These are phyloP conservation scores for Benitochromis conjunctus DNA, from an alignment of 2,113 vertebrate species.

Conservation along the genomic window DNA sequence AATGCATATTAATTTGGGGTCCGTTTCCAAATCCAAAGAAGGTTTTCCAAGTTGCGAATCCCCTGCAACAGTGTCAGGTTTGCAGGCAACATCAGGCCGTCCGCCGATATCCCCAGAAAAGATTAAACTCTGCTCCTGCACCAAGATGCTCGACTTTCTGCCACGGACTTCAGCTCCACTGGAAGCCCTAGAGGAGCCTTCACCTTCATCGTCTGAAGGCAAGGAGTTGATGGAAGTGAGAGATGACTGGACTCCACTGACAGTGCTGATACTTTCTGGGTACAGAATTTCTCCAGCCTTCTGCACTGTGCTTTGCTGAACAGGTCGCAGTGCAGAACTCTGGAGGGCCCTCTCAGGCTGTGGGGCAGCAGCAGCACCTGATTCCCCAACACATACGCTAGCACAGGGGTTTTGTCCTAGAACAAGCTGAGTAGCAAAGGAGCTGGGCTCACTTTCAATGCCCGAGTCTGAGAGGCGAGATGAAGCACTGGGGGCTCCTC, in stretches of 20 bases:
- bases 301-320: constrained; percentile 75
- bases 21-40: constrained; percentile 17
- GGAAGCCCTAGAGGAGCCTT: constrained; percentile 80
- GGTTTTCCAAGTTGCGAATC: constrained; percentile 24
- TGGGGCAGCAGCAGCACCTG: constrained; percentile 52
- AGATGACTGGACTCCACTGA: constrained; percentile 95
- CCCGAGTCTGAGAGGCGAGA: constrained; percentile 95
- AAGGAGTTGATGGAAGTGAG: constrained; percentile 97
- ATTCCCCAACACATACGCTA: constrained; percentile 54
- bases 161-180: constrained; percentile 66
- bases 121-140: constrained; percentile 79
- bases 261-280: constrained; percentile 85
- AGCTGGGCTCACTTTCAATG: constrained; percentile 94
- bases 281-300: constrained; percentile 77
- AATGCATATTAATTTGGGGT: constrained; percentile 40
- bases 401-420: constrained; percentile 71
- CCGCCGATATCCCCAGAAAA: constrained; percentile 70
- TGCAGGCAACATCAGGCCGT: neutral
- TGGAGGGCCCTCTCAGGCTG: constrained; percentile 74
- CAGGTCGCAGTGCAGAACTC: constrained; percentile 72
- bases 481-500: constrained; percentile 75
- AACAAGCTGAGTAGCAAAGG: constrained; percentile 83
- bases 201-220: constrained; percentile 91
- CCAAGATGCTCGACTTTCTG: constrained; percentile 74
- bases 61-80: neutral